Base-by-base conservation (phyloP, 2,113 vertebrate genomes). In the Galeopterus variegatus region DNA sequence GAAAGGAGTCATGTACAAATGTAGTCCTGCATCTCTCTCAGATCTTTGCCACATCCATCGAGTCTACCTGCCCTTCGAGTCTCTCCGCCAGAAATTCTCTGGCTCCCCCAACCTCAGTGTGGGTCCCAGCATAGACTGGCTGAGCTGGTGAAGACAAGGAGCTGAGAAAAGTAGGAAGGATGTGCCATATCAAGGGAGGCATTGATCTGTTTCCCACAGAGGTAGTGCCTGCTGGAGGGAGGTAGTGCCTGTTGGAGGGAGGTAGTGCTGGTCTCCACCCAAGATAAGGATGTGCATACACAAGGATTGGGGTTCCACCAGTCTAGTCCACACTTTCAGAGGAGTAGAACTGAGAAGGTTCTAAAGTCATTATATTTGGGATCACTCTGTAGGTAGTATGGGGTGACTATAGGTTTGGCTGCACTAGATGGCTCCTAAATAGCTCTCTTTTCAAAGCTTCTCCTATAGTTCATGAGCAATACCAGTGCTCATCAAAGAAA, bases 391-490 rank as follows among this genome's bases (percentile, higher is more conserved):
- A 67, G 21, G 67, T 18, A 10, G 21, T 48, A 24, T 67, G 2
- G 48, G 23, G 7, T 79, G 48, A 80, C 8, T 83, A 14, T 10
- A 75, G 45, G 14, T 75, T 73, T 83, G 45, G 6, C 28, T 91
- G 3, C 48, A 13, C 31, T 82, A 14, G 45, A 13, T 4, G 21
- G 48, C 8, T 45, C 56, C 80, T 87, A 56, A 70, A 64, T 88
- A 15, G 18, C 12, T 90, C 18, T 72, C 50, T 84, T 88, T 73
- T 17, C 81, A 21, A 92, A 92, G 62, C 45, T 90, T 82, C 56
- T 79, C 28, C 54, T 75, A 17, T 48, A 50, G 58, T 17, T 65
- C 52, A 18, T 72, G 56, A 96, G 54, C 36, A 23, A 77, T 33
- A 62, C 13, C n/a, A 72, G 36, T 12, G 23, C 41, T 86, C 62